These are phyloP conservation scores for Sitobion miscanthi DNA, from an alignment of 1,140 invertebrate species.

Conservation along the genomic window DNA sequence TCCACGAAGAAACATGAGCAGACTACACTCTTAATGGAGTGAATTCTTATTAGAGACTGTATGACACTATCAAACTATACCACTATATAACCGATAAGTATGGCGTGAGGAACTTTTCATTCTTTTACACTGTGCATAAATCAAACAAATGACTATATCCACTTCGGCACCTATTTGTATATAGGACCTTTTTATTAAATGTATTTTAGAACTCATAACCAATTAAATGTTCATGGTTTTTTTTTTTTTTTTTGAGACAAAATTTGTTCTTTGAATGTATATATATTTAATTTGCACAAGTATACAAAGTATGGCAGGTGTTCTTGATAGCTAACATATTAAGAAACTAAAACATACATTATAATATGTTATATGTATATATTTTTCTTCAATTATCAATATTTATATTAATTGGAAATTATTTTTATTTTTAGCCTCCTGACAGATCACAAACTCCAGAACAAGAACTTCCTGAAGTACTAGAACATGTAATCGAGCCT, in stretches of 20 bases:
- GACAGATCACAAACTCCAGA: slow-evolving; percentile 36
- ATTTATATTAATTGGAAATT: not conserved
- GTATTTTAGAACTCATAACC: not conserved
- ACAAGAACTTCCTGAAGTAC: slow-evolving; percentile 37
- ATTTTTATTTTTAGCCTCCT: not conserved
- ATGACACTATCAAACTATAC: too few relatives aligned
- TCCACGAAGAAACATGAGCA: too few relatives aligned
- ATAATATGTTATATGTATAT: not conserved
- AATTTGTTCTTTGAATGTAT: not conserved
- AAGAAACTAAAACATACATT: not conserved
- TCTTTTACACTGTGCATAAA: too few relatives aligned
- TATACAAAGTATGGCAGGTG: not conserved
- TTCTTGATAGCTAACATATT: not conserved
- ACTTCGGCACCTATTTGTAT: too few relatives aligned
- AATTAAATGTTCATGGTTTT: not conserved
- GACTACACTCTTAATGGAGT: too few relatives aligned
- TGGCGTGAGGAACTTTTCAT: too few relatives aligned
- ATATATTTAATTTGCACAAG: not conserved
- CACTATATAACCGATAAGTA: too few relatives aligned
- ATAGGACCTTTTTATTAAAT: too few relatives aligned
- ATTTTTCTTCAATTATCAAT: not conserved
- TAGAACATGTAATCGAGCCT: not conserved
- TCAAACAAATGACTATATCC: too few relatives aligned
- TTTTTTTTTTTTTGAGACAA: not conserved
- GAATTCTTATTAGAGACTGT: too few relatives aligned